Conservation (phyloP, 2,888 invertebrate genomes). For the Eristalis arbustorum region DNA sequence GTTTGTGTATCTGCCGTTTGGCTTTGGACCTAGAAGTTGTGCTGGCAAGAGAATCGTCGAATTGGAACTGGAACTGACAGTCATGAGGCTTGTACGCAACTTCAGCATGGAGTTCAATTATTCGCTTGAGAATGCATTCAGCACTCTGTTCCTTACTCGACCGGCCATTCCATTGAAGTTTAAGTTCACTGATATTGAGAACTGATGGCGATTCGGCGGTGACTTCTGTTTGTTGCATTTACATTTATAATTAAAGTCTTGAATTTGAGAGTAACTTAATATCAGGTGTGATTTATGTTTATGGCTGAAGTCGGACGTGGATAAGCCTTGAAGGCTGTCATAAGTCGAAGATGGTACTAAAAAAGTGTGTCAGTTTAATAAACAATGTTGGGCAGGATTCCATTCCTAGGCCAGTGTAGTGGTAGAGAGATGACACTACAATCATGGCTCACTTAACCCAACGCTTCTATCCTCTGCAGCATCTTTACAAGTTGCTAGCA, state of each 20-base stretch:
- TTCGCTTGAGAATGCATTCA: conserved; percentile 72
- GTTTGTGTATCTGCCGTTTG: conserved; percentile 82
- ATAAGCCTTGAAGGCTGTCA: too few relatives aligned
- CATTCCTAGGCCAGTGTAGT: too few relatives aligned
- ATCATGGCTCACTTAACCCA: too few relatives aligned
- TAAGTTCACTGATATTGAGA: conserved; percentile 72
- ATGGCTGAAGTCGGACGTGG: too few relatives aligned
- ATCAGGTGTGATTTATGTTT: too few relatives aligned
- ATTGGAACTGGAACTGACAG: conserved; percentile 82
- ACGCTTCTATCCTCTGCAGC: too few relatives aligned
- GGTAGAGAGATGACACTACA: too few relatives aligned
- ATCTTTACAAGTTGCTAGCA: too few relatives aligned
- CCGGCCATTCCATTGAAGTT: conserved; percentile 76
- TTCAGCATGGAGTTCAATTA: conserved; percentile 74
- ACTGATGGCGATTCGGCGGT: neutral
- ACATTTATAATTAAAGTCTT: neutral
- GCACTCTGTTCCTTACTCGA: conserved; percentile 72
- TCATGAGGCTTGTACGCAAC: conserved; percentile 74
- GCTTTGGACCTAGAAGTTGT: conserved; percentile 85
- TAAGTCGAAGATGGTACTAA: too few relatives aligned
- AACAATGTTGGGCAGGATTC: too few relatives aligned
- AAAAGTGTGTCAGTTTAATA: too few relatives aligned
- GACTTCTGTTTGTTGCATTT: neutral
- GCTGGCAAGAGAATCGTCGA: conserved; percentile 86
- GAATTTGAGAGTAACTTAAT: too few relatives aligned